Evolutionary conservation across 2,888 invertebrate species (phyloP), one percentile per base, ranked within the genome.

Genomic region (Dyspetes luteomarginatus): DNA sequence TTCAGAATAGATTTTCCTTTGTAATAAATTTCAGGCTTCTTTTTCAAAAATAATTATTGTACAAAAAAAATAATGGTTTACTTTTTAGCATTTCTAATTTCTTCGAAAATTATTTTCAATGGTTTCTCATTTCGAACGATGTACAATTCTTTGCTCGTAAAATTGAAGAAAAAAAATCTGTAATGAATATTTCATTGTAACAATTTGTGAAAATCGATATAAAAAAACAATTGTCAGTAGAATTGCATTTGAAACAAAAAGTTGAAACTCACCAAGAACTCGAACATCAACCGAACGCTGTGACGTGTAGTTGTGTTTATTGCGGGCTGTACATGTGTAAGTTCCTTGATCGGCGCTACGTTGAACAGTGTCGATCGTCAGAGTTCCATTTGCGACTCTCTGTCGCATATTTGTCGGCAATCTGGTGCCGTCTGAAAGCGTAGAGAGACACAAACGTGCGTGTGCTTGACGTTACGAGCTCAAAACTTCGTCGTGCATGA

Each of bases 351-450:
- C 94, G 43, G 92, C 92, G 43, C 88, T 90, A 45, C 93, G 92
- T 83, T 93, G 93, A 58, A 94, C 93, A 72, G 92, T 93, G 76
- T 93, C 92, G 77, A 94, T 93, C 80, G 92, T 91, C 52, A 94
- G 89, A 15, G 93, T 93, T 26, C 94, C 94, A 85, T 94, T 93
- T 52, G 92, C 92, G 67, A 93, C 92, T 73, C 92, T 90, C 86
- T 94, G 94, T 55, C 93, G 91, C 88, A 94, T 93, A 88, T 93
- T 93, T 56, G 93, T 93, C 2, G 94, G 94, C 65, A 94, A 91
- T 78, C 88, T 89, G 43, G 91, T 91, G 9, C 92, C 93, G 93
- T 93, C 94, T 93, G 86, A 17, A 84, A 71, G 48, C 2, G 5
- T 15, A 3, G 15, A 5, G n/a, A 5, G 5, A 15, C 17, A 45